Evolutionary conservation across 2,888 invertebrate species (phyloP).

Genomic region (Nasonovia ribisnigri): DNA sequence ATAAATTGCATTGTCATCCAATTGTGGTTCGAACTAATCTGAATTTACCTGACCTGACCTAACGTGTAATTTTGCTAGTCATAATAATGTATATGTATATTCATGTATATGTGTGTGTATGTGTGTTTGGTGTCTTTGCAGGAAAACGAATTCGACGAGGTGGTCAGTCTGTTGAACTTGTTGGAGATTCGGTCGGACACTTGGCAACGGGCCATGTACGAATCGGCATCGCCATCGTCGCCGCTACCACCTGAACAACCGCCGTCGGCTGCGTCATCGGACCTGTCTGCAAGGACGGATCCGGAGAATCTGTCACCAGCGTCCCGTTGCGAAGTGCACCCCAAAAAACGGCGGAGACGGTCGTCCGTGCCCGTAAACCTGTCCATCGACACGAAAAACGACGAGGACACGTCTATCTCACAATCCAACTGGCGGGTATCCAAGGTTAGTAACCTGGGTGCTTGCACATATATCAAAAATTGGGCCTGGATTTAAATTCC

Average conservation of each 20-base stretch:
- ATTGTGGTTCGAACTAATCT: too few species aligned
- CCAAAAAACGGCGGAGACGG: constrained; percentile 75
- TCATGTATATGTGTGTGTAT: not conserved
- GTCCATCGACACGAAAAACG: constrained; percentile 72
- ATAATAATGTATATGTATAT: not conserved
- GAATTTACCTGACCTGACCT: not conserved
- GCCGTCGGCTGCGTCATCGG: constrained; percentile 54
- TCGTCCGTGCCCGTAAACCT: constrained; percentile 88
- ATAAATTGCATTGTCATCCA: not conserved
- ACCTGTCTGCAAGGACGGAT: constrained; percentile 51
- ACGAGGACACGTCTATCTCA: constrained; percentile 66
- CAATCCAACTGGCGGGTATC: constrained; percentile 62
- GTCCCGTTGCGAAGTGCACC: constrained; percentile 56
- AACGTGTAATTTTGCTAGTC: not conserved
- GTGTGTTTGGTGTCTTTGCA: constrained; percentile 69
- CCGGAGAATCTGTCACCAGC: constrained; percentile 62
- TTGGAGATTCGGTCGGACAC: constrained; percentile 86
- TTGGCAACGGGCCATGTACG: constrained; percentile 67
- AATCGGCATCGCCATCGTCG: constrained; percentile 35
- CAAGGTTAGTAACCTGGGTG: constrained; percentile 59
- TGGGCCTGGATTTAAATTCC: too few species aligned
- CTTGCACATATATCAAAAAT: not conserved
- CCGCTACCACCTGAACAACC: constrained; percentile 20
- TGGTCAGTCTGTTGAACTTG: constrained; percentile 85
- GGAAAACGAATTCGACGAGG: constrained; percentile 85